Percentiles rank a stretch among this genome's conserved stretches.
phyloP scores from a whole-genome alignment of 2,888 invertebrate genomes.

The Gerris lacustris region DNA sequence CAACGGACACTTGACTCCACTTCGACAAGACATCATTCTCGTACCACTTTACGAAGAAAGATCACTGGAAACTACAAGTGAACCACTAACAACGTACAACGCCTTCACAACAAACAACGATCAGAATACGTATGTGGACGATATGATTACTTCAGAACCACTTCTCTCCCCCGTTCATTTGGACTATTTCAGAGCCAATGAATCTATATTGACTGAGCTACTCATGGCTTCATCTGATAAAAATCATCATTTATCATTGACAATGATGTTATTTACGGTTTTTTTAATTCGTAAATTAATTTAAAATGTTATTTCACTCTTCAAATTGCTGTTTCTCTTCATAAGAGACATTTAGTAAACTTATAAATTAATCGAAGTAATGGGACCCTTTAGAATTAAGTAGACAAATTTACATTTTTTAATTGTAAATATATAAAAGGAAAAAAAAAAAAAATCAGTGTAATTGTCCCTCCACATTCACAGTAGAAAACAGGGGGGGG shows the following conservation, averaged over 20 bases:
- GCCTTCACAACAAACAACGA: background rate
- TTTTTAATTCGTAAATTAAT: background rate
- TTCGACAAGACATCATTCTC: background rate
- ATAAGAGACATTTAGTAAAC: too few species aligned
- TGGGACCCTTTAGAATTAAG: too few species aligned
- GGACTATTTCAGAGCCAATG: background rate
- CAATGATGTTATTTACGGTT: background rate
- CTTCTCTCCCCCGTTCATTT: conserved; percentile 1
- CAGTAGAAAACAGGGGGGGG: too few species aligned
- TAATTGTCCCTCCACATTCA: too few species aligned
- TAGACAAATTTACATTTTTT: too few species aligned
- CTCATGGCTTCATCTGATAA: background rate
- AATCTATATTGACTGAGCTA: background rate
- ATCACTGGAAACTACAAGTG: background rate
- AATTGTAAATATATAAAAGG: too few species aligned
- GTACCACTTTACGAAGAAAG: background rate
- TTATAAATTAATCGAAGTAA: too few species aligned
- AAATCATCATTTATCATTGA: background rate
- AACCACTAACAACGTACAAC: background rate
- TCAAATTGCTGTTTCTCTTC: too few species aligned
- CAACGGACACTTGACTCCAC: background rate
- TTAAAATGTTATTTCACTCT: background rate
- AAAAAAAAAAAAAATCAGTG: too few species aligned
- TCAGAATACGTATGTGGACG: background rate
- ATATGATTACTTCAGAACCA: background rate